Percentiles rank a stretch among this genome's conserved stretches.
phyloP scores from a whole-genome alignment of 1,140 invertebrate species.

The Psix sp. region DNA sequence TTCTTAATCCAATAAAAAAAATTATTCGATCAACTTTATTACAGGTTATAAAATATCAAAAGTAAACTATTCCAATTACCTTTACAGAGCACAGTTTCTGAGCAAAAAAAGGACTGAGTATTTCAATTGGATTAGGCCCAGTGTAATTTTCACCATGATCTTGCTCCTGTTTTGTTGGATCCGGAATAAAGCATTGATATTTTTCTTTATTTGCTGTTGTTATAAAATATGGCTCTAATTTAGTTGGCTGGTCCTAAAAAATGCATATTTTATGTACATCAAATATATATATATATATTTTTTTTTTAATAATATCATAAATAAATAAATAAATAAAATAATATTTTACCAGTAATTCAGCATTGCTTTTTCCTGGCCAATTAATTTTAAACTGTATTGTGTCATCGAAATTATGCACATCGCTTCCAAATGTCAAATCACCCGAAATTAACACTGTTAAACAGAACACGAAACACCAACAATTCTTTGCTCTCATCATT shows the following conservation, averaged over 20 bases:
- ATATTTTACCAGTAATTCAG: background rate
- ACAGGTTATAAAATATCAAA: background rate
- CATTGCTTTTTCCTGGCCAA: slow-evolving; percentile 82
- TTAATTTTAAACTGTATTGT: slow-evolving; percentile 87
- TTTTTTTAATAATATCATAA: no score
- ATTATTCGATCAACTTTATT: background rate
- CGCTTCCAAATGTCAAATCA: slow-evolving; percentile 66
- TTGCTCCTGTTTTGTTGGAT: slow-evolving; percentile 79
- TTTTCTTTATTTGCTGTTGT: slow-evolving; percentile 83
- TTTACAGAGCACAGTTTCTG: slow-evolving; percentile 89
- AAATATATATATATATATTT: background rate
- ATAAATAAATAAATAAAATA: slow-evolving; percentile 5
- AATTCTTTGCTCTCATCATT: slow-evolving; percentile 1
- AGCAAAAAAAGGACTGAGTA: slow-evolving; percentile 86
- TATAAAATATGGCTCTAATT: slow-evolving; percentile 77
- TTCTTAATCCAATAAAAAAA: no score
- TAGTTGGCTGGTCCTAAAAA: slow-evolving; percentile 76
- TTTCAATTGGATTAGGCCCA: slow-evolving; percentile 85
- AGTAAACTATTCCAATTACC: slow-evolving; percentile 67
- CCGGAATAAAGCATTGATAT: slow-evolving; percentile 87
- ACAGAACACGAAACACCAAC: background rate
- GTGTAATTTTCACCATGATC: slow-evolving; percentile 79
- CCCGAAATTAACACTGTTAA: slow-evolving; percentile 9
- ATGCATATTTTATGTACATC: background rate
- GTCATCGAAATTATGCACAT: slow-evolving; percentile 88